These are phyloP conservation scores for Smutsia temminckii DNA, from an alignment of 2,797 vertebrate species.

Conservation along the genomic window DNA sequence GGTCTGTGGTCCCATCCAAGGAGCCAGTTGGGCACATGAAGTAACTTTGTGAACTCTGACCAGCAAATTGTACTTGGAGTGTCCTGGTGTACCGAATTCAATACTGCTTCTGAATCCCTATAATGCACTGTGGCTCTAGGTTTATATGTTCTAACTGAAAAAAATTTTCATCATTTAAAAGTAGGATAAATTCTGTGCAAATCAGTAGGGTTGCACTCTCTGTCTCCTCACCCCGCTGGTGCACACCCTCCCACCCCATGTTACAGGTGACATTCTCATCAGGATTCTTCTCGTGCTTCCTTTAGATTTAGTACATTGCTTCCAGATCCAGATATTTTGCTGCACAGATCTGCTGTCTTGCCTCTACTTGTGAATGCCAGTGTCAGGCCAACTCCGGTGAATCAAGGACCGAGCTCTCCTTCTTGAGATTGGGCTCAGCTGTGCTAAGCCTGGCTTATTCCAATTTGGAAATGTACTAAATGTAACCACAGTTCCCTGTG, in stretches of 20 bases:
- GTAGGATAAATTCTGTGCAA: not conserved
- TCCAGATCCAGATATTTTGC: not conserved
- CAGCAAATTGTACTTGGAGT: not conserved
- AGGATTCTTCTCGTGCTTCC: not conserved
- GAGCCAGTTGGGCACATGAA: not conserved
- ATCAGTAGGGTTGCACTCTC: not conserved
- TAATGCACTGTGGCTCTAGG: not conserved
- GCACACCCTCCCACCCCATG: not conserved
- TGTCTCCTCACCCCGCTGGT: not conserved
- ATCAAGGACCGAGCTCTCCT: not conserved
- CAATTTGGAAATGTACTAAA: slow-evolving; percentile 4
- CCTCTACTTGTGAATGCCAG: not conserved
- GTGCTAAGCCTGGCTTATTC: not conserved
- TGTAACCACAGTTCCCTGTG: not conserved
- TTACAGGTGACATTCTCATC: not conserved
- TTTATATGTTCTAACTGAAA: not conserved
- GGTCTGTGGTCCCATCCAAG: not conserved
- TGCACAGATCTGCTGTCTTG: not conserved
- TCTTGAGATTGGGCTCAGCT: not conserved
- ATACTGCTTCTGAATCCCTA: not conserved
- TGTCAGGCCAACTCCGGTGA: not conserved
- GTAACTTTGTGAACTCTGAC: not conserved
- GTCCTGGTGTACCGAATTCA: not conserved
- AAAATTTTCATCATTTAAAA: not conserved
- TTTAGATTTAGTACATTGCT: not conserved